phyloP scores from a whole-genome alignment of 2,113 vertebrate genomes.

The Dicerorhinus sumatrensis region DNA sequence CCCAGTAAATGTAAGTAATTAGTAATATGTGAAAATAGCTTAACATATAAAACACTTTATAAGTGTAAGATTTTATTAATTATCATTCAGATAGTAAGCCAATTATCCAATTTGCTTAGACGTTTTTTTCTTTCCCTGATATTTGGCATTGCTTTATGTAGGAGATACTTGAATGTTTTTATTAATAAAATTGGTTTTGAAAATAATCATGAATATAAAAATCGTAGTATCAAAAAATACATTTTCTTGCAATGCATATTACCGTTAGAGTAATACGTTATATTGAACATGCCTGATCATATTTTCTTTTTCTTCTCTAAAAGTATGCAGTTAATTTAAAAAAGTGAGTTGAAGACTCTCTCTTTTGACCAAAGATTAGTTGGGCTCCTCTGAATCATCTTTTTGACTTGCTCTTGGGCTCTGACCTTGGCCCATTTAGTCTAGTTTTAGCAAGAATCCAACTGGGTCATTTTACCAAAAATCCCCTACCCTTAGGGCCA shows the following conservation, averaged over 20 bases:
- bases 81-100: not conserved
- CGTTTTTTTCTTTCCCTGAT: not conserved
- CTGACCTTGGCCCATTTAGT: not conserved
- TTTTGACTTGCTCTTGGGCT: not conserved
- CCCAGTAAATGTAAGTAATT: not conserved
- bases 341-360: not conserved
- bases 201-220: conserved; percentile 23
- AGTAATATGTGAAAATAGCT: not conserved
- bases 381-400: not conserved
- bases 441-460: not conserved
- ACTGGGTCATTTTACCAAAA: not conserved
- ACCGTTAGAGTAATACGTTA: not conserved
- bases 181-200: conserved; percentile 17
- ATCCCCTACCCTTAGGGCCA: not conserved
- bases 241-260: not conserved
- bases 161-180: not conserved
- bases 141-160: not conserved
- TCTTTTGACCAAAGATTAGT: not conserved
- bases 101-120: not conserved
- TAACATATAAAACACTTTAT: not conserved
- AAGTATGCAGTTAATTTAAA: not conserved
- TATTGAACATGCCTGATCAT: not conserved
- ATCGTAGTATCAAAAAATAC: not conserved
- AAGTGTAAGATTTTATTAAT: conserved; percentile 6
- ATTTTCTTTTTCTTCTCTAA: conserved; percentile 28